A percentile compares a stretch with the other conserved stretches of the same genome.
Conservation (phyloP, 2,888 invertebrate species). For the Tenthredo distinguenda region DNA sequence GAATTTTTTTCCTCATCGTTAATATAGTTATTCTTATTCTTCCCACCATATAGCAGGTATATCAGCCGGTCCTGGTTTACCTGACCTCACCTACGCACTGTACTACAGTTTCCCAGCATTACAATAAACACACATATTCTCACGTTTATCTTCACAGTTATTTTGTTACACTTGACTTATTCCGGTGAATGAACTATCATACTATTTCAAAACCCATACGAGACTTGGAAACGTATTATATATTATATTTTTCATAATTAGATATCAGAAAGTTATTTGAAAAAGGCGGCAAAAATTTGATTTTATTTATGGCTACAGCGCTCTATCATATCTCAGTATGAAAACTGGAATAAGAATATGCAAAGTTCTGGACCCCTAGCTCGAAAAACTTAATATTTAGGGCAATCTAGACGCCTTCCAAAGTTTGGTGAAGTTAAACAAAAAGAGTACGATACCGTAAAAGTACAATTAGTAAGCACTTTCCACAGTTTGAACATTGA, state of each 20-base stretch:
- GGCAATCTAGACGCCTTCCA: background rate
- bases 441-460: background rate
- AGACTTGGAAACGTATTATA: background rate
- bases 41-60: background rate
- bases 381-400: background rate
- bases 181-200: conserved; percentile 12
- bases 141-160: conserved; percentile 39
- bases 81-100: conserved; percentile 31
- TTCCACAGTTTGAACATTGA: background rate
- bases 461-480: background rate
- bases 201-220: background rate
- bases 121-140: conserved; percentile 34
- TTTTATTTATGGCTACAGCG: background rate
- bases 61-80: conserved; percentile 5
- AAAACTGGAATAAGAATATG: background rate
- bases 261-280: background rate
- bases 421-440: background rate
- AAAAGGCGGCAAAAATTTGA: background rate
- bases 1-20: conserved; percentile 7
- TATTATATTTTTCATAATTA: background rate
- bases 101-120: conserved; percentile 9
- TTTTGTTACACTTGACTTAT: conserved; percentile 41
- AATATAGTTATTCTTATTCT: background rate
- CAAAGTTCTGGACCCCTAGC: background rate
- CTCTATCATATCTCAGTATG: background rate